A percentile compares a stretch with the other conserved stretches of the same genome.
Evolutionary conservation across 1,140 invertebrate species (phyloP).

Genomic region (Holcopasites calliopsidis): DNA sequence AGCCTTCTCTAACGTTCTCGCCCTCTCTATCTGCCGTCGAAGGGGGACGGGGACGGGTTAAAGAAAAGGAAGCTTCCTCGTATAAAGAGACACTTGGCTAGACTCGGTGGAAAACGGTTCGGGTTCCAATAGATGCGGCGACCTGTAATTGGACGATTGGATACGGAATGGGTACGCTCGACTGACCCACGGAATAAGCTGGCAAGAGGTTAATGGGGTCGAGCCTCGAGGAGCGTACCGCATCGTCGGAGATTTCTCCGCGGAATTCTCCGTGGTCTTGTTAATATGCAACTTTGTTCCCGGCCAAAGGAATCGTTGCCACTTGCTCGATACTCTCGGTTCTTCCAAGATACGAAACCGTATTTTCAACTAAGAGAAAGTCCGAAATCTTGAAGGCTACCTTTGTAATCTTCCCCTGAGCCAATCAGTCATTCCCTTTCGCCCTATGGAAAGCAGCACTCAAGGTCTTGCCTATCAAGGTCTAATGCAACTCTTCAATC

Average conservation of each 20-base stretch:
- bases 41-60: conserved; percentile 20
- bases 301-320: not conserved
- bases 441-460: no score
- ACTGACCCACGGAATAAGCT: conserved; percentile 30
- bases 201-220: conserved; percentile 13
- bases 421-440: no score
- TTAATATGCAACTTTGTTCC: conserved; percentile 9
- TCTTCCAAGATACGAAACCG: no score
- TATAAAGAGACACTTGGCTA: conserved; percentile 39
- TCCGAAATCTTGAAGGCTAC: no score
- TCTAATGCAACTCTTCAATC: no score
- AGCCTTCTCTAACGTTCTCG: not conserved
- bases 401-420: no score
- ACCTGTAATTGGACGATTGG: conserved; percentile 54
- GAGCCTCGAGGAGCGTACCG: not conserved
- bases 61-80: conserved; percentile 22
- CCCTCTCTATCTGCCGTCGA: not conserved
- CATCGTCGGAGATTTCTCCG: not conserved
- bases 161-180: conserved; percentile 30
- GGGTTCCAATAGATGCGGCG: conserved; percentile 29
- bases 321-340: no score
- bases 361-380: no score
- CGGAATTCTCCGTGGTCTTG: not conserved
- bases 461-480: no score
- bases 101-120: conserved; percentile 3